Base-by-base conservation (phyloP, 2,888 invertebrate genomes). In the Frankliniella intonsa region DNA sequence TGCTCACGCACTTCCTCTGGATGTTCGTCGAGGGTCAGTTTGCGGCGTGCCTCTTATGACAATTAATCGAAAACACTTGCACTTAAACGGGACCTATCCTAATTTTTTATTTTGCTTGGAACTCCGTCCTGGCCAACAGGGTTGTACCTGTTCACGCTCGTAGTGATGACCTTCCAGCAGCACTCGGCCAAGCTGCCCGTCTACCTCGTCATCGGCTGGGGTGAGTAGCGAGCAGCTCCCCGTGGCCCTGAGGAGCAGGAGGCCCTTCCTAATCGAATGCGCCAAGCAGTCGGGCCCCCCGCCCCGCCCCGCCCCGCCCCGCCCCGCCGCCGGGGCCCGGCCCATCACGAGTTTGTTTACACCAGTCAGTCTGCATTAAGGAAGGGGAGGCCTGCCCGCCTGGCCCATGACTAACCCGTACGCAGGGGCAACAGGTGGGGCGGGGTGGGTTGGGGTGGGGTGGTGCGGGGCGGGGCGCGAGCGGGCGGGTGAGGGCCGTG, bases 21-120 rank as follows among this genome's bases (percentile, higher is more conserved):
- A 76, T 76, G 69, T 76, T 76, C 25, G 69, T 76, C 69, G 69
- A 76, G 25, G 69, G 69, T 76, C 12, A 76, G 69, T 76, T 22
- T 9, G 19, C 65, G 7, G 65, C n/a, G n/a, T n/a, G n/a, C n/a
- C n/a, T n/a, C n/a, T n/a, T n/a, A n/a, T n/a, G n/a, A n/a, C n/a
- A n/a, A n/a, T n/a, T n/a, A n/a, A n/a, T n/a, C n/a, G n/a, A 38
- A 38, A 38, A 5, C 38, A 38, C 38, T 38, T 38, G 5, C 5
- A 38, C 38, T 38, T 38, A 2, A 38, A 38, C 5, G 38, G 5
- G 2, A 38, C 5, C 38, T 38, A 3, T 38, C 38, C 38, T 38
- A 2, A 38, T 38, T 38, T 38, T 38, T 38, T 38, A 5, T 38
- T 38, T 38, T 38, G 38, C 3, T 38, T 38, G 2, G 2, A 38